Base-by-base conservation (phyloP, 2,797 vertebrate species). In the Danio choprae region DNA sequence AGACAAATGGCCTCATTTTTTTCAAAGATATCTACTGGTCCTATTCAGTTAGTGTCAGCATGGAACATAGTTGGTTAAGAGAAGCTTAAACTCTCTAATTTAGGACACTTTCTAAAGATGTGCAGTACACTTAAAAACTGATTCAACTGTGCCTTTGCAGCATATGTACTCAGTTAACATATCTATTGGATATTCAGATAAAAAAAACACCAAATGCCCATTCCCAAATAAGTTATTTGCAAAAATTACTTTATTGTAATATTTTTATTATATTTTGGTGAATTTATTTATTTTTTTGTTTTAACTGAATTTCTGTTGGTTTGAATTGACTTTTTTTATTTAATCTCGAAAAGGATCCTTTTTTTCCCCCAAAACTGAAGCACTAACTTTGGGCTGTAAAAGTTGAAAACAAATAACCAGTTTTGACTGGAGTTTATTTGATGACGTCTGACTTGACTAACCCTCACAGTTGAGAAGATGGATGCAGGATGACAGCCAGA, bases 381-480 rank as follows among this genome's bases (percentile, higher is more conserved):
- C 15, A 67, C 40, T 10, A 4, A 10, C 64, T 80, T 64, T 36
- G 68, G 74, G 58, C 78, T 71, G 51, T 71, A n/a, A 44, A 53
- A 71, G 18, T 43, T 38, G 16, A 74, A 65, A 73, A 36, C 41
- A 0, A 43, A 70, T 59, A 51, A 62, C 69, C 79, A 50, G 75
- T 59, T 53, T 46, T 41, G 68, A 43, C 53, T 82, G 81, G 81
- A 70, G 64, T 80, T 55, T 84, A 20, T 73, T 15, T 81, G 67
- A 79, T 80, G 69, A 77, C n/a, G 55, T 82, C 81, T 84, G 86
- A 83, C 63, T 68, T 88, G 86, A 87, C 83, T 87, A 81, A 74
- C 89, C 83, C 84, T 85, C 86, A 84, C 90, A 89, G 87, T 87
- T 88, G 65, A 67, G 86, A 86, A 79, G 87, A 78, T 20, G 9